These are phyloP conservation scores for Ectemnius lituratus DNA, from an alignment of 2,888 invertebrate species.

Conservation along the genomic window DNA sequence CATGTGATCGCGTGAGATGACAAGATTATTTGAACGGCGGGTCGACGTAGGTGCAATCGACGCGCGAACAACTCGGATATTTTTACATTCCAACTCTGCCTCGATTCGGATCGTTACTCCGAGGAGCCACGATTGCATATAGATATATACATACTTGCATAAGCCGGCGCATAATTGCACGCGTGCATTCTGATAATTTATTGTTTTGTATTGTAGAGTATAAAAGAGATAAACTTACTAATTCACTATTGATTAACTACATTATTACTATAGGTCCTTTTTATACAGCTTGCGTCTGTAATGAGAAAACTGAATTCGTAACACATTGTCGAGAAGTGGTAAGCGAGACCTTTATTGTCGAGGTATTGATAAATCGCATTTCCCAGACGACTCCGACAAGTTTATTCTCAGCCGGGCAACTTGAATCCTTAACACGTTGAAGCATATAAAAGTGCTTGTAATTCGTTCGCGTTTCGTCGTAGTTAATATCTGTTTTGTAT, in stretches of 20 bases:
- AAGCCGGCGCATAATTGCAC: conserved; percentile 36
- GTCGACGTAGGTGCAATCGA: conserved; percentile 44
- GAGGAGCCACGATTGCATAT: conserved; percentile 55
- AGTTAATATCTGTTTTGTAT: too few species aligned
- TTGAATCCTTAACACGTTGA: too few species aligned
- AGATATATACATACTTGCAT: conserved; percentile 51
- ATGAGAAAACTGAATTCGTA: conserved; percentile 37
- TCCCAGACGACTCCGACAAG: conserved; percentile 13
- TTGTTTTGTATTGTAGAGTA: conserved; percentile 68
- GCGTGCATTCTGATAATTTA: conserved; percentile 68
- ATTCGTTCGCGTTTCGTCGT: too few species aligned
- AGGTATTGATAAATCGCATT: conserved; percentile 32
- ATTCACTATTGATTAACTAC: conserved; percentile 59
- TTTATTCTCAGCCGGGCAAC: too few species aligned
- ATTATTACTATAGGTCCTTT: conserved; percentile 27
- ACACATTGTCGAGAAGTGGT: conserved; percentile 19
- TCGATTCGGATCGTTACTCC: conserved; percentile 67
- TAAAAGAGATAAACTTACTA: conserved; percentile 60
- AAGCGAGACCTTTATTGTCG: conserved; percentile 31
- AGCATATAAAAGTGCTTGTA: conserved; percentile 10
- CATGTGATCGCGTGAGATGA: not conserved
- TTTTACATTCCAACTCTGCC: conserved; percentile 70
- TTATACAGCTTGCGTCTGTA: conserved; percentile 51
- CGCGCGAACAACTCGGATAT: conserved; percentile 44
- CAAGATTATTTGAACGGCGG: not conserved